Conservation (phyloP, 2,797 vertebrate species). For the Lates japonicus region DNA sequence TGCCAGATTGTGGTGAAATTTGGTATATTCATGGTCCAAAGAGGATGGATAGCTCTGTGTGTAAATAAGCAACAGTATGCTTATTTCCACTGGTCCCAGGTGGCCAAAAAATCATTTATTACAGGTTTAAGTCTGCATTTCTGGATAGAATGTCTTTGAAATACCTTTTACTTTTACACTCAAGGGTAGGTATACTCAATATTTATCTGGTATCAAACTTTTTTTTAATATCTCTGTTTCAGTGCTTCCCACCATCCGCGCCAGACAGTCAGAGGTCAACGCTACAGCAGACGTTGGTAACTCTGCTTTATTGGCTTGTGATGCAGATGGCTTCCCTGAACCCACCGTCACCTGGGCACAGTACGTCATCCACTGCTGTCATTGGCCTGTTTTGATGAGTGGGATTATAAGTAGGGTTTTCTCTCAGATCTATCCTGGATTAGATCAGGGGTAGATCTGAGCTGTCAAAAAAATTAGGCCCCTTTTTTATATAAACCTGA, state of each 20-base stretch:
- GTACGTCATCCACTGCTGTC: conserved; percentile 80
- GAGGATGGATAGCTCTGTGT: background rate
- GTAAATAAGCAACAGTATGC: background rate
- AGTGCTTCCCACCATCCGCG: conserved; percentile 95
- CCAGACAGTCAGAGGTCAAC: conserved; percentile 92
- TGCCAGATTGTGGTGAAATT: background rate
- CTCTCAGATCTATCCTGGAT: background rate
- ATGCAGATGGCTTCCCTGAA: conserved; percentile 96
- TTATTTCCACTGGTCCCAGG: background rate
- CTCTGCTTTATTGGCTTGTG: conserved; percentile 91
- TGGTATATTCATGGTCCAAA: background rate
- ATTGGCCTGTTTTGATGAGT: background rate
- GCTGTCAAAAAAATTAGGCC: background rate
- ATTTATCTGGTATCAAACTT: too few relatives aligned
- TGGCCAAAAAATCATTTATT: background rate
- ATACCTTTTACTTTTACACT: too few relatives aligned
- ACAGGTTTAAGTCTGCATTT: background rate
- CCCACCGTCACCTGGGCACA: conserved; percentile 95
- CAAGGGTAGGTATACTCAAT: background rate
- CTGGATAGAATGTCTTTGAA: background rate
- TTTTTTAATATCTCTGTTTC: conserved; percentile 29
- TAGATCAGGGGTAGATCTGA: background rate
- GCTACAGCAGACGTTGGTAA: conserved; percentile 92
- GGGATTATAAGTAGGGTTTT: background rate
- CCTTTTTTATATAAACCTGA: background rate